Evolutionary conservation across 2,888 invertebrate genomes (phyloP), one percentile per base, ranked within the genome.

Genomic region (Aphodius granarius): DNA sequence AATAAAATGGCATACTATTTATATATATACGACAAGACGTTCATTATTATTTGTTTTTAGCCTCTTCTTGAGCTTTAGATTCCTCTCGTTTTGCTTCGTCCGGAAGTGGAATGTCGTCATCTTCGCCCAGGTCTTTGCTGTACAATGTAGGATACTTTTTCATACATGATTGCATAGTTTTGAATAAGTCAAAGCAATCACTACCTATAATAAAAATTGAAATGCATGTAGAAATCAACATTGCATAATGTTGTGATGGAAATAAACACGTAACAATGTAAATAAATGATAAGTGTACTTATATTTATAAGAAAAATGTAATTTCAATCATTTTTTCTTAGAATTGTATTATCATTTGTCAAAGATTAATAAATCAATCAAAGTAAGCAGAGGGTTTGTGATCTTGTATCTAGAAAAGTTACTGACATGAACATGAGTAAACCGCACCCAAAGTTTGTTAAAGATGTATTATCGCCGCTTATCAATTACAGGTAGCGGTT

Each of bases 151-250:
- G 97, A 88, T 93, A 97, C 79, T 93, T 89, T 66, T 92, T 89
- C 94, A 98, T 97, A 85, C 98, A 98, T 23, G 91, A 90, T 85
- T 96, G 96, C 97, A 98, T 97, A 73, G 91, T 91, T 84, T 94
- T 93, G 87, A 98, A 98, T 81, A 94, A 91, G 78, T 97, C 95
- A 84, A 94, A 94, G 87, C 98, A 98, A 83, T 98, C 97, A 70
- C 94, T 94, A 73, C 87, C 86, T 86, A 77, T 43, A 83, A 83
- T 74, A 66, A n/a, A 75, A 76, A 78, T 73, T 71, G n/a, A 21
- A 63, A 76, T 71, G 6, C 0, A n/a, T 68, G 1, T 68, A 5
- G 5, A 72, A 21, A 66, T 16, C 0, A 62, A 16, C 63, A 13
- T 16, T 63, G n/a, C n/a, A 19, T 71, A 21, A 43, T 2, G 13